A percentile compares a stretch with the other conserved stretches of the same genome.
These are phyloP conservation scores for Pandemis cinnamomeana DNA, from an alignment of 2,888 invertebrate species.

Conservation along the genomic window DNA sequence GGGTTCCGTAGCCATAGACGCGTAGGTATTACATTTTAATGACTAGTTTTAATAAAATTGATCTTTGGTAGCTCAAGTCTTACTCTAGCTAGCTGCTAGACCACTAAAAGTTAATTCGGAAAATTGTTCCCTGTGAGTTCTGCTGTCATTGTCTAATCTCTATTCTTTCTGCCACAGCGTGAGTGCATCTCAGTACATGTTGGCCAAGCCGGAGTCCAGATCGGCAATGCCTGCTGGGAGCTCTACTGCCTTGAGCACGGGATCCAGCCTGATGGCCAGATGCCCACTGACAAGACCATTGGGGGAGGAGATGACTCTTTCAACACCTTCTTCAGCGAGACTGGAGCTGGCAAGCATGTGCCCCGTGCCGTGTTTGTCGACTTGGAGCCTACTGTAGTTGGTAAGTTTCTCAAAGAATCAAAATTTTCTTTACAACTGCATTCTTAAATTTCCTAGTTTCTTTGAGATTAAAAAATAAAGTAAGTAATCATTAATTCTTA, in stretches of 20 bases:
- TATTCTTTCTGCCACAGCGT: constrained; percentile 72
- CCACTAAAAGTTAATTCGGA: background rate
- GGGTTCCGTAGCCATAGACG: too few relatives aligned
- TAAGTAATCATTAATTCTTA: too few relatives aligned
- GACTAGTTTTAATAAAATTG: too few relatives aligned
- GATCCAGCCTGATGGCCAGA: constrained; percentile 96
- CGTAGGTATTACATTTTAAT: too few relatives aligned
- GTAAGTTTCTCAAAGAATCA: constrained; percentile 60
- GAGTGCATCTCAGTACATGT: constrained; percentile 87
- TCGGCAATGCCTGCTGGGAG: constrained; percentile 96
- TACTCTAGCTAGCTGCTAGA: background rate
- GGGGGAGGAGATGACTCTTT: constrained; percentile 97
- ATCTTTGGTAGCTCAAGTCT: too few relatives aligned
- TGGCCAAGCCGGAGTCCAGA: constrained; percentile 90
- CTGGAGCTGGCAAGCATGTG: constrained; percentile 97
- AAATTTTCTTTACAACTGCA: background rate
- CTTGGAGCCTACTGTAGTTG: constrained; percentile 97
- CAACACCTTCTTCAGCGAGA: constrained; percentile 98
- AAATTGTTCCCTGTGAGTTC: too few relatives aligned
- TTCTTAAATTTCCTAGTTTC: too few relatives aligned
- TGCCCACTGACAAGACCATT: constrained; percentile 96
- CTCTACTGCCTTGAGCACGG: constrained; percentile 95
- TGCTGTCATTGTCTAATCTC: background rate
- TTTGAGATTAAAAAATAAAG: too few relatives aligned
- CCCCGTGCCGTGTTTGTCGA: constrained; percentile 98